Conservation (phyloP, 2,888 invertebrate species). For the Eudemis profundana region DNA sequence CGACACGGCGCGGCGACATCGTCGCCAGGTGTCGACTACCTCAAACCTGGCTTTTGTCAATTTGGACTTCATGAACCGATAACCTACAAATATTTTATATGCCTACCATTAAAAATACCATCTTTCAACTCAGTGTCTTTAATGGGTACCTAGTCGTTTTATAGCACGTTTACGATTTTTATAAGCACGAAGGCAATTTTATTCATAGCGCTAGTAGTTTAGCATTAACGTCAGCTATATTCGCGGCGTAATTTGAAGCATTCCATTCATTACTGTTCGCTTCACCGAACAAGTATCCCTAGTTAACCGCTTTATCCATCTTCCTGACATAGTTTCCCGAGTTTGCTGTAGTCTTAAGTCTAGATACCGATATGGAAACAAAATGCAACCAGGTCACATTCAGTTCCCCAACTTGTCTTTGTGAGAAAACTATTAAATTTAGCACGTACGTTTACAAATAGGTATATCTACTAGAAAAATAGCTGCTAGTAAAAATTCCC, state of each 20-base stretch:
- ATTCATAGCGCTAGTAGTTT: constrained; percentile 10
- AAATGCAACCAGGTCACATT: constrained; percentile 37
- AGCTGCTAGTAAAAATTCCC: background rate
- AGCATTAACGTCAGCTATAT: constrained; percentile 24
- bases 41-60: constrained; percentile 36
- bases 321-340: constrained; percentile 39
- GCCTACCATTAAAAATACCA: background rate
- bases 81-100: constrained; percentile 7
- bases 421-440: constrained; percentile 15
- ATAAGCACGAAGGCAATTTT: constrained; percentile 9
- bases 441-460: background rate
- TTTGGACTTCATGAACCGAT: constrained; percentile 19
- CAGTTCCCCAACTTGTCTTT: constrained; percentile 27
- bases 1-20: constrained; percentile 40
- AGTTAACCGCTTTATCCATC: constrained; percentile 40
- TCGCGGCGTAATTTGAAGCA: constrained; percentile 29
- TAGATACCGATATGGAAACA: constrained; percentile 31
- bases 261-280: constrained; percentile 38
- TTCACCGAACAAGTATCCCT: constrained; percentile 38
- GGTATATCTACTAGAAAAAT: background rate
- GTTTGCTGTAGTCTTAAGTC: constrained; percentile 24
- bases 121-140: background rate
- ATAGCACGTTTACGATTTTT: constrained; percentile 25
- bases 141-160: background rate
- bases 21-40: constrained; percentile 40